These are phyloP conservation scores for Dicranocentrus wangi DNA, from an alignment of 2,888 invertebrate genomes.

Conservation along the genomic window DNA sequence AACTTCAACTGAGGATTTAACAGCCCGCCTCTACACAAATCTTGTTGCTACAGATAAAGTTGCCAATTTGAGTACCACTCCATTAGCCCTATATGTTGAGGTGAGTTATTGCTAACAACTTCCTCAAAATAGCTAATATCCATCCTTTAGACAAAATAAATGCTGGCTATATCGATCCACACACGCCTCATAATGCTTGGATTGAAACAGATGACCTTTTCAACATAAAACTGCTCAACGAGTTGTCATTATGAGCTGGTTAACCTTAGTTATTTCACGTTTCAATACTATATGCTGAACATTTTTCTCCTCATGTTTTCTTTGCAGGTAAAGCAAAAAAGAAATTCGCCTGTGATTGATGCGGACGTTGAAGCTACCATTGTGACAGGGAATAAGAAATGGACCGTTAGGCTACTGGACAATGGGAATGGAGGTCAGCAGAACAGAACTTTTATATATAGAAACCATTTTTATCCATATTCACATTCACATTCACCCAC, in stretches of 20 bases:
- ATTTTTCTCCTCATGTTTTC: neutral
- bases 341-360: conserved; percentile 72
- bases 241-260: too few relatives aligned
- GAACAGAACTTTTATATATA: too few relatives aligned
- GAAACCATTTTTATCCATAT: neutral
- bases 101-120: too few relatives aligned
- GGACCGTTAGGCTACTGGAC: conserved; percentile 72
- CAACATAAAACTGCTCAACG: too few relatives aligned
- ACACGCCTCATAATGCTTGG: too few relatives aligned
- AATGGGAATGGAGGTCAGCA: conserved; percentile 73
- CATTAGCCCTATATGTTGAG: conserved; percentile 70
- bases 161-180: too few relatives aligned
- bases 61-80: conserved; percentile 71
- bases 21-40: conserved; percentile 71
- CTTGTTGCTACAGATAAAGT: conserved; percentile 67
- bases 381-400: conserved; percentile 71
- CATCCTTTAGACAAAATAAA: too few relatives aligned
- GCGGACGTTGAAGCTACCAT: conserved; percentile 72
- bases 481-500: neutral
- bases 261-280: too few relatives aligned
- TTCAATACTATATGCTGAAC: too few relatives aligned
- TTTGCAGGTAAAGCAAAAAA: conserved; percentile 70
- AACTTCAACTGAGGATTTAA: conserved; percentile 72
- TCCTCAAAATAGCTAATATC: too few relatives aligned
- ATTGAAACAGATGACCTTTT: too few relatives aligned